These are phyloP conservation scores for Ispidina lecontei DNA, from an alignment of 2,797 vertebrate genomes.

Conservation along the genomic window DNA sequence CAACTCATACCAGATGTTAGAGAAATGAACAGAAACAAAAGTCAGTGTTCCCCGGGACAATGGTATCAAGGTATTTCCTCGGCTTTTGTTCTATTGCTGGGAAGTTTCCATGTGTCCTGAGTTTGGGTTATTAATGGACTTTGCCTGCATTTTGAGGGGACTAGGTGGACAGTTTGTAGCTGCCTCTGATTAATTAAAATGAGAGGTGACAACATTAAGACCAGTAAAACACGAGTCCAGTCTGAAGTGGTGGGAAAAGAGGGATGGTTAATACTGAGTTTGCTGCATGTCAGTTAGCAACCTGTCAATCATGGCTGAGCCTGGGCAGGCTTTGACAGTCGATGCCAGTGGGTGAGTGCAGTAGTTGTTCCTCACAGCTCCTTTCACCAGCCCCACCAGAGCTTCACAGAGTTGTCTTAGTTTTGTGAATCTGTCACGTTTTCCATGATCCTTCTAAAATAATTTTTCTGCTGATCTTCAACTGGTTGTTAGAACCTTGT, in stretches of 20 bases:
- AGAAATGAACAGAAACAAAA: background rate
- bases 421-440: background rate
- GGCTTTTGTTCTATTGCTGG: background rate
- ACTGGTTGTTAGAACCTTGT: rapidly evolving
- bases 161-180: background rate
- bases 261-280: background rate
- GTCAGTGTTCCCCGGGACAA: background rate
- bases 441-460: background rate
- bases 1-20: background rate
- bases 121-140: background rate
- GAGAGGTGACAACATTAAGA: background rate
- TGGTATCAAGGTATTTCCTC: background rate
- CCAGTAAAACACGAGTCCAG: background rate
- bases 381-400: background rate
- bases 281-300: rapidly evolving
- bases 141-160: background rate
- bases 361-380: background rate
- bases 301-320: background rate
- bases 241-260: background rate
- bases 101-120: background rate
- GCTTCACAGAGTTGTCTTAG: background rate
- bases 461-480: background rate
- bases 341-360: background rate
- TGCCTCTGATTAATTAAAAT: background rate
- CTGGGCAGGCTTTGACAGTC: background rate